phyloP scores from a whole-genome alignment of 2,888 invertebrate species.

The Chrysopilus asiliformis region DNA sequence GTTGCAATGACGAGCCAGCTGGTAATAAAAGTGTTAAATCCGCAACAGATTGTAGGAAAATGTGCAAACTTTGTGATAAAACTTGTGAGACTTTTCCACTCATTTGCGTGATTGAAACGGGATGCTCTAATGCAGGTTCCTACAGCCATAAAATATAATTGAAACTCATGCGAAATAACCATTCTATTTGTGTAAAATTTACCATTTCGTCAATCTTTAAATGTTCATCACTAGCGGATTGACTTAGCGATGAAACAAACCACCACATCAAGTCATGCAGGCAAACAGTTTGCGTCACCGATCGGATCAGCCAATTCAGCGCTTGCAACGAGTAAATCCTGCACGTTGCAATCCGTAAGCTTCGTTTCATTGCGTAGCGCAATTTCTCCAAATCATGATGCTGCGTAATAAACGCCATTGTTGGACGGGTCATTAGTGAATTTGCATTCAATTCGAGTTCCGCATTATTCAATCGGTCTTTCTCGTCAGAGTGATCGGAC shows the following conservation, averaged over 20 bases:
- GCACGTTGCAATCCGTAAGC: constrained; percentile 65
- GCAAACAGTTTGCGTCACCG: constrained; percentile 79
- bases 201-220: constrained; percentile 29
- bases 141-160: constrained; percentile 17
- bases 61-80: constrained; percentile 65
- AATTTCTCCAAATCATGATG: constrained; percentile 75
- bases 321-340: constrained; percentile 86
- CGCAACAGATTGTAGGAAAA: constrained; percentile 78
- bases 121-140: constrained; percentile 51
- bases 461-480: constrained; percentile 13
- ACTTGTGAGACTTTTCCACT: constrained; percentile 56
- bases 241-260: constrained; percentile 75
- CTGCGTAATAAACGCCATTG: constrained; percentile 74
- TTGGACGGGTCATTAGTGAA: constrained; percentile 46
- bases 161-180: constrained; percentile 1
- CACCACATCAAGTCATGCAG: constrained; percentile 95
- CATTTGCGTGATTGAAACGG: constrained; percentile 62
- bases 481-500: constrained; percentile 11
- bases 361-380: constrained; percentile 76
- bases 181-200: constrained; percentile 7
- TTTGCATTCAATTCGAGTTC: constrained; percentile 23
- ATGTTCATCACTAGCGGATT: constrained; percentile 41
- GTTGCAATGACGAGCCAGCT: constrained; percentile 72
- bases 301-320: constrained; percentile 86
- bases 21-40: constrained; percentile 82